Base-by-base conservation (phyloP, 2,888 invertebrate genomes). In the Barypeithes pellucidus region DNA sequence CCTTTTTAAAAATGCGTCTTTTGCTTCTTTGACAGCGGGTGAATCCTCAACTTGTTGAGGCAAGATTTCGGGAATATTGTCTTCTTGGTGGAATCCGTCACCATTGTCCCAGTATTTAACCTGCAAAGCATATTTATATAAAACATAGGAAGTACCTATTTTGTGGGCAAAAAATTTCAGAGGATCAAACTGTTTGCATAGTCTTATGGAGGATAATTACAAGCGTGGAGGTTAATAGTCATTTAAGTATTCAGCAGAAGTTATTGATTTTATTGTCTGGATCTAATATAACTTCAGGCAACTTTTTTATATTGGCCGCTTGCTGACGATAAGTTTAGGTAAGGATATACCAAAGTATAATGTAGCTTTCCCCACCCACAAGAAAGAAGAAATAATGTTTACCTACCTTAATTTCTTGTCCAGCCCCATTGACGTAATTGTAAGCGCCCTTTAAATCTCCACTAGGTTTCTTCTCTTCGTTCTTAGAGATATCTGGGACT, bases 81-180 rank as follows among this genome's bases (percentile, higher is more conserved):
- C 93, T 72, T 91, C 90, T 76, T 93, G 93, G 85, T 94, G 93
- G 88, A 94, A 94, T n/a, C 94, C 94, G 76, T 89, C 88, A 76
- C 90, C 89, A 82, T 93, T 92, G 72, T 93, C 92, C 90, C 92
- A 93, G 84, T 94, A 94, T 75, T 90, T 88, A 2, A 91, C 91
- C 90, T 91, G 12, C 12, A 16, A 24, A 36, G 47, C 16, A 11
- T 57, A 11, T 22, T 63, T 52, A 11, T 39, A 50, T n/a, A 62
- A 20, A 62, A 36, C 7, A 65, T 41, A 22, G 20, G 29, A 9
- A 29, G 29, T 7, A 29, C 7, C 29, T 24, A 4, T 24, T 4
- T 24, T 24, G 24, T 24, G 24, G 5, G 24, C 2, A 24, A 24
- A 24, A 4, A 2, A 24, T 24, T 24, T 24, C n/a, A n/a, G n/a